Evolutionary conservation across 2,888 invertebrate genomes (phyloP).

Genomic region (Drepanosiphum platanoidis): DNA sequence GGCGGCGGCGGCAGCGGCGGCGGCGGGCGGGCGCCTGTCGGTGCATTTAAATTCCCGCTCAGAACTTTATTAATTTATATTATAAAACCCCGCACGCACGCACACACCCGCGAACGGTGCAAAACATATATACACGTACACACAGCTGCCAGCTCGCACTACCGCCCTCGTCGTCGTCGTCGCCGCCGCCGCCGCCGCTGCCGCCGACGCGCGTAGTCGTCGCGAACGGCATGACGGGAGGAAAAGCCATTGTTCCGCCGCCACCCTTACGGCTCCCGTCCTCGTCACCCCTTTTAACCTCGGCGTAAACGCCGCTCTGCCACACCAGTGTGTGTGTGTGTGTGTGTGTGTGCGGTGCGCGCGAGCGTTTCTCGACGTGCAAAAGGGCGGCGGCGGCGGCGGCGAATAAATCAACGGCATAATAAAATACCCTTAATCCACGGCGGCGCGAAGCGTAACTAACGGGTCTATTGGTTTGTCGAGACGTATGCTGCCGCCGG

Average conservation of each 20-base stretch:
- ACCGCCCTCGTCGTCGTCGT: conserved; percentile 3
- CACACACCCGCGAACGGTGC: neutral
- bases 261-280: neutral
- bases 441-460: conserved; percentile 15
- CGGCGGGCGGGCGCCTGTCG: conserved; percentile 57
- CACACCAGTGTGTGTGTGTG: neutral
- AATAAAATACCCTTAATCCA: conserved; percentile 18
- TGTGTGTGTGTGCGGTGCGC: neutral
- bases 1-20: neutral
- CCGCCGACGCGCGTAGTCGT: neutral
- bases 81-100: conserved; percentile 54
- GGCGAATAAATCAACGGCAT: conserved; percentile 39
- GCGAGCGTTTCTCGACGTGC: conserved; percentile 18
- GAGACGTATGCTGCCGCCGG: conserved; percentile 6
- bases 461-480: conserved; percentile 53
- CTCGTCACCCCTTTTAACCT: conserved; percentile 37
- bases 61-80: conserved; percentile 62
- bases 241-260: conserved; percentile 59
- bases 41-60: conserved; percentile 62
- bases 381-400: conserved; percentile 4
- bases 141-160: conserved; percentile 24
- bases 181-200: neutral
- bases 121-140: neutral
- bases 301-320: conserved; percentile 24
- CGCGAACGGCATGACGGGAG: conserved; percentile 27